phyloP scores from a whole-genome alignment of 2,113 vertebrate species.

The Nerophis lumbriciformis region DNA sequence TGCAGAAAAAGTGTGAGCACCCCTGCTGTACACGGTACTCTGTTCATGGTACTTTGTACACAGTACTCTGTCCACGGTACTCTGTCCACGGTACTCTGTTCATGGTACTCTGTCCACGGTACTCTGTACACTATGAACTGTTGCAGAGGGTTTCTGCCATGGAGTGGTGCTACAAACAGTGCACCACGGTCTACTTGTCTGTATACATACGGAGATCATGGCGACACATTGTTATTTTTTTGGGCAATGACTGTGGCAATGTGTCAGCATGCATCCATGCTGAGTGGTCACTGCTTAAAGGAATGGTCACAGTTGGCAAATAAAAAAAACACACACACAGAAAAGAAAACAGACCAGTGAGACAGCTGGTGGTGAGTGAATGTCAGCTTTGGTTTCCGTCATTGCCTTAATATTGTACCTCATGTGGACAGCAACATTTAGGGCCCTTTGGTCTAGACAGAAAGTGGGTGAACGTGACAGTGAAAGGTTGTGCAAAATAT shows the following conservation, averaged over 20 bases:
- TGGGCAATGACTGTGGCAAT: constrained; percentile 13
- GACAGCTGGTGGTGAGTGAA: constrained; percentile 19
- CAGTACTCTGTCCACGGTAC: too few species aligned
- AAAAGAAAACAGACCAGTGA: constrained; percentile 5
- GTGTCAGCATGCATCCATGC: constrained; percentile 20
- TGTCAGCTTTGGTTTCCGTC: constrained; percentile 18
- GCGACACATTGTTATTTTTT: constrained; percentile 11
- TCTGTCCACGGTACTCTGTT: too few species aligned
- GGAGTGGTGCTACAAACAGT: constrained; percentile 10
- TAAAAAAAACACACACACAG: neutral
- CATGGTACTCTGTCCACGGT: too few species aligned
- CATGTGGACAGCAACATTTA: neutral
- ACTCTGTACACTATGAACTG: too few species aligned
- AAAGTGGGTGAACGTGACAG: neutral
- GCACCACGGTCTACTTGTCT: neutral
- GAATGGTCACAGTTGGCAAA: neutral
- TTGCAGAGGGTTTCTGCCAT: constrained; percentile 31
- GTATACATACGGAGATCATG: constrained; percentile 6
- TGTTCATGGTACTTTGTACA: too few species aligned
- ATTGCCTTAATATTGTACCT: neutral
- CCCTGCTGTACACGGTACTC: too few species aligned
- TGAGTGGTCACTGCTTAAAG: constrained; percentile 14
- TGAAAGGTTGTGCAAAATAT: neutral
- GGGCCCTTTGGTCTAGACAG: neutral
- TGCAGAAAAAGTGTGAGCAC: too few species aligned